Base-by-base conservation (phyloP, 2,888 invertebrate species). In the Pachydiplax longipennis region DNA sequence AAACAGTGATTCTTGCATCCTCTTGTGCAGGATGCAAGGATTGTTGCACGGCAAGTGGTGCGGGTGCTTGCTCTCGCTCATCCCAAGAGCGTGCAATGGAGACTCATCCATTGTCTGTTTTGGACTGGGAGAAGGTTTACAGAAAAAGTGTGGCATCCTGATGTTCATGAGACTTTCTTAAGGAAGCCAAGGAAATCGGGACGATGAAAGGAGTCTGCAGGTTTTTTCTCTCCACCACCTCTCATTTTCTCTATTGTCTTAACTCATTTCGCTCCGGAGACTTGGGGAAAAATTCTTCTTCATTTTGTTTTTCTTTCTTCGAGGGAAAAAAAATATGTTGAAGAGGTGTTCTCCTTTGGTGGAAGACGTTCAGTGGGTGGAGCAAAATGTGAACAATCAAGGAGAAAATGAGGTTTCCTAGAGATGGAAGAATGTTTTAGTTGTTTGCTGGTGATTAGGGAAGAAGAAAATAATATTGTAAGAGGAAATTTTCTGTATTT, bases 371-470 rank as follows among this genome's bases (percentile, higher is more conserved):
- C 35, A 61, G 53, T 53, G 53, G 53, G 13, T 37, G 58, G 58
- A 87, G 87, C 87, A 73, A 73, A 73, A 31, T 73, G 73, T 73
- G 73, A 13, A 31, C 53, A 53, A 53, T 73, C 25, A 13, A 73
- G 1, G 73, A n/a, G 73, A 31, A 53, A 53, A 53, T 25, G 73
- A 87, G 87, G n/a, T 61, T 87, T 87, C 87, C 87, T 87, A 87
- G n/a, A 37, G 87, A 58, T n/a, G 87, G 87, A 87, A 61, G 87
- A 87, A 87, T 87, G 35, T 87, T 65, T 87, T 87, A 61, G 87
- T 87, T 87, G 61, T 87, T 61, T 61, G 61, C 87, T 61, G 87
- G 61, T 65, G 87, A 87, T 61, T 87, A 87, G 87, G 87, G 25
- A 53, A 53, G 53, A 53, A 18, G 53, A 53, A 18, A 73, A 87